Base-by-base conservation (phyloP, 2,888 invertebrate species). In the Dusona sp. region DNA sequence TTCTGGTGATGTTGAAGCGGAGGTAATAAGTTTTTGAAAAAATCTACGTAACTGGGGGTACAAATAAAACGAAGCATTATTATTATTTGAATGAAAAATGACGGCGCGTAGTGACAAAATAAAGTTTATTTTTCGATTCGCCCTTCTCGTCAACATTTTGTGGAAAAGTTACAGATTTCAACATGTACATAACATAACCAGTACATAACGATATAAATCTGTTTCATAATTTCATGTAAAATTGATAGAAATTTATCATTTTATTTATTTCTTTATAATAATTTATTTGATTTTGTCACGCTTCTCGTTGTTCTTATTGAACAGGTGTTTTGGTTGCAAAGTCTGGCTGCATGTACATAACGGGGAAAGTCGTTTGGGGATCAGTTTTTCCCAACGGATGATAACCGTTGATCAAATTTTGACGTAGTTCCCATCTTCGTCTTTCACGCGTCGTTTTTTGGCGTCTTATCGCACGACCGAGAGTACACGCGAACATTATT, bases 401-500 rank as follows among this genome's bases (percentile, higher is more conserved):
- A 77, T 94, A 94, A 72, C 93, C 93, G 88, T 95, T 95, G 86
- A 96, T 95, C 89, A 96, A 94, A 54, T 95, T 95, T 88, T 96
- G 96, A 88, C 96, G 95, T 85, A 96, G 95, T 93, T 97, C 96
- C 96, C 97, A 97, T 77, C 96, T 96, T 77, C 97, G 95, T 82
- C 96, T 96, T 91, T 96, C 96, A 57, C 96, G 96, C 90, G 97
- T 96, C 0, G 96, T 96, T 93, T 97, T 97, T 85, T 97, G 96
- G 87, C 96, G 96, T 85, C 97, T 97, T 92, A 99, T 97, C 3
- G 98, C 97, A 92, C 97, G 96, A 84, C 98, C 98, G 94, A 99
- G 95, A 95, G 98, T 97, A 94, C 98, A 97, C 2, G 99, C 98
- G 93, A 98, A 98, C 87, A 98, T 95, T 74, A 98, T 97, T 88